Base-by-base conservation (phyloP, 1,140 invertebrate genomes). In the Maniola jurtina region DNA sequence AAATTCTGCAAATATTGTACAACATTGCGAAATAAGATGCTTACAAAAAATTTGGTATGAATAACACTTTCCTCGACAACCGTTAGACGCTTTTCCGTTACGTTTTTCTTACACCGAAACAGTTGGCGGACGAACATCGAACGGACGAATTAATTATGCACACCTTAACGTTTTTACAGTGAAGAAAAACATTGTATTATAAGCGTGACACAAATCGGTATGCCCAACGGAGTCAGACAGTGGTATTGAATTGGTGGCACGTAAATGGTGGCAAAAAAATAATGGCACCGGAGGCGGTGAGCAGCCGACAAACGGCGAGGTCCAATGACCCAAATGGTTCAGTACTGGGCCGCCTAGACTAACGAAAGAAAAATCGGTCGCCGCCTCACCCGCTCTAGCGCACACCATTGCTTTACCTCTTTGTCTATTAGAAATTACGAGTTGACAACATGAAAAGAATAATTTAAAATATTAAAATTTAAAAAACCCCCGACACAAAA, bases 281-380 rank as follows among this genome's bases (percentile, higher is more conserved):
- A 80, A 87, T 85, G 70, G 72, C 79, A 81, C 77, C 83, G 79
- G 75, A 81, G 86, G 77, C 81, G 81, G 72, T 69, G 72, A 71
- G 72, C 70, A 78, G 69, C 73, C 83, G 75, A 80, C 79, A 80
- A 86, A 84, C 84, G 80, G 84, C 75, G 83, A 88, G 84, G 85
- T 88, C 88, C 88, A 87, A 87, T 90, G 88, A 90, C 85, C 88
- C 80, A 90, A 88, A 90, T 90, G 83, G 79, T 73, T 79, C 77
- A 81, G 80, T 81, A 83, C 83, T 88, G 80, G 81, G 81, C 76
- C 84, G 80, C 64, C 68, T 77, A 84, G 78, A 79, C 75, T 69
- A 86, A 86, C 80, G 83, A 88, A 88, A 86, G 80, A 88, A 90
- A 90, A 88, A 86, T 87, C 81, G 79, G 76, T 81, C 79, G 76